These are phyloP conservation scores for Euplagia quadripunctaria DNA, from an alignment of 2,888 invertebrate species.

Conservation along the genomic window DNA sequence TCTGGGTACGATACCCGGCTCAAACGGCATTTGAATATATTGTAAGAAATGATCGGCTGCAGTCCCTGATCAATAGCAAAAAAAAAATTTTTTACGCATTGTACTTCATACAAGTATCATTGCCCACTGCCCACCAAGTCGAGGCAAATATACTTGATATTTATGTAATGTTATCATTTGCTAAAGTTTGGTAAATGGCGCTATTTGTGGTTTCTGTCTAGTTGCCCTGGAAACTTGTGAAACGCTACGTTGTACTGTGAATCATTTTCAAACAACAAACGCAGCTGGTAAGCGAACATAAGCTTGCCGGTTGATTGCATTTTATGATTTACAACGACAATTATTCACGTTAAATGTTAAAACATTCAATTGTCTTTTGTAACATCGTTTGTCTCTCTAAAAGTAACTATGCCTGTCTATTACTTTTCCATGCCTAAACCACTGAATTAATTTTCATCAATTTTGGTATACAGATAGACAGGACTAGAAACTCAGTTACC, in stretches of 20 bases:
- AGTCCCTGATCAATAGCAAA: no score
- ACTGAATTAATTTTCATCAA: no score
- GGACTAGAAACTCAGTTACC: no score
- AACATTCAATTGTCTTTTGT: background rate
- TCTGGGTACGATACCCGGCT: no score
- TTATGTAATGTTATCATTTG: background rate
- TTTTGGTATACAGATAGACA: no score
- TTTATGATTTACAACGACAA: background rate
- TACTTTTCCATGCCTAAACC: no score
- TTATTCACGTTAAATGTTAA: background rate
- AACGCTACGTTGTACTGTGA: background rate
- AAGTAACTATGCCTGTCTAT: no score
- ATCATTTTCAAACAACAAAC: background rate
- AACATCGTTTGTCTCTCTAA: background rate
- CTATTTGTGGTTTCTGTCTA: background rate
- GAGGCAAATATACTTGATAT: background rate
- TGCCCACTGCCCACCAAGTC: background rate
- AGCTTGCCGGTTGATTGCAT: background rate
- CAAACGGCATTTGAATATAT: no score
- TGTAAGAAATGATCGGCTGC: no score
- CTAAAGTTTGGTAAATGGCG: background rate
- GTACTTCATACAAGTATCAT: background rate
- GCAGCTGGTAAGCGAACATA: background rate
- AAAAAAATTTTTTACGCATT: no score
- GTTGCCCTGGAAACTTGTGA: background rate